Conservation (phyloP, 2,888 invertebrate species). For the Taphrorychus bicolor region DNA sequence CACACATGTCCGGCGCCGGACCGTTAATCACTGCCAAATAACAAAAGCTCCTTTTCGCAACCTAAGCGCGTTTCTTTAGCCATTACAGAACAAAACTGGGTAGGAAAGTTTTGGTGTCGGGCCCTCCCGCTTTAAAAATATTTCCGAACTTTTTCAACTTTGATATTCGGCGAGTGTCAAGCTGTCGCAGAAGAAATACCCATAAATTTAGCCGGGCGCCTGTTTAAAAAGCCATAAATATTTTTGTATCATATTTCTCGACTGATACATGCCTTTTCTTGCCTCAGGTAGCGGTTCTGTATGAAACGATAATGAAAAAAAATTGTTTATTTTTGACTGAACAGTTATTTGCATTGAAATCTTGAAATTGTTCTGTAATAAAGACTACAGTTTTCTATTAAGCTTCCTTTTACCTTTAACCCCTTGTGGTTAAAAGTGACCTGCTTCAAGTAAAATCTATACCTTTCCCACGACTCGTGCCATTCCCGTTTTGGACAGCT, state of each 20-base stretch:
- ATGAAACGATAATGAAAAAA: background rate
- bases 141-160: conserved; percentile 17
- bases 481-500: too few relatives aligned
- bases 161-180: conserved; percentile 24
- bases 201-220: conserved; percentile 15
- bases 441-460: too few relatives aligned
- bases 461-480: too few relatives aligned
- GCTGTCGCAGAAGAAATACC: conserved; percentile 15
- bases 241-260: conserved; percentile 22
- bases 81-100: conserved; percentile 12
- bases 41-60: conserved; percentile 11
- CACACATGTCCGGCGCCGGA: background rate
- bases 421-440: too few relatives aligned
- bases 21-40: conserved; percentile 12
- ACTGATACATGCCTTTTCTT: conserved; percentile 1
- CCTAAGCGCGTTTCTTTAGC: conserved; percentile 12
- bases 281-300: background rate
- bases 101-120: conserved; percentile 1
- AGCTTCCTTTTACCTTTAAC: too few relatives aligned
- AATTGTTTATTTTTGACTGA: background rate
- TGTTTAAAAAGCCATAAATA: conserved; percentile 26
- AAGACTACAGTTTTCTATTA: too few relatives aligned
- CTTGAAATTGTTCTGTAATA: too few relatives aligned
- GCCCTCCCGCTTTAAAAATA: conserved; percentile 14
- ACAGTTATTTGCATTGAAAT: too few relatives aligned